Conservation (phyloP, 92 coral and sea anemone species). For the Epizoanthus rinbou region DNA sequence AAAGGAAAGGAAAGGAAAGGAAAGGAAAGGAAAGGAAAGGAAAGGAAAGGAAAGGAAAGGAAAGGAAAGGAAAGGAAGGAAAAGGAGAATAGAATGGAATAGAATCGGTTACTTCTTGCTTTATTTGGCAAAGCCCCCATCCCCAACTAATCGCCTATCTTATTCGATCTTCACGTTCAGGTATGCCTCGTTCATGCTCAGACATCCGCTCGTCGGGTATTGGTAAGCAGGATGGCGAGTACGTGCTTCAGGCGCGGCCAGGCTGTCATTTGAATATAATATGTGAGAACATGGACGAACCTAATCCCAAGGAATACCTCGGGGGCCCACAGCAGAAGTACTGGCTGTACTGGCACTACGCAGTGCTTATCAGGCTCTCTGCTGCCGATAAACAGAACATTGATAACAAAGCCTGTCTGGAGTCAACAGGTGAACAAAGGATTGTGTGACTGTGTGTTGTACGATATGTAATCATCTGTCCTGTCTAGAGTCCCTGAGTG, state of each 20-base stretch:
- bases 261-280: constrained; percentile 91
- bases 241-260: constrained; percentile 81
- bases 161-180: constrained; percentile 35
- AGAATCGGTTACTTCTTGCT: neutral
- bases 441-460: neutral
- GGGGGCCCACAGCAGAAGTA: constrained; percentile 92
- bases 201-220: constrained; percentile 86
- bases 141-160: neutral
- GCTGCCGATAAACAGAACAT: constrained; percentile 80
- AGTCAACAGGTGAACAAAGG: constrained; percentile 71
- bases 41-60: neutral
- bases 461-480: neutral
- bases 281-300: constrained; percentile 92
- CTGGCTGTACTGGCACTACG: constrained; percentile 93
- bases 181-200: constrained; percentile 86
- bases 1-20: no score
- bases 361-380: constrained; percentile 80
- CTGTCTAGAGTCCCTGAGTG: neutral
- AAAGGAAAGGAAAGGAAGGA: no score
- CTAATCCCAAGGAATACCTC: constrained; percentile 88
- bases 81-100: neutral
- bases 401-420: constrained; percentile 82
- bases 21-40: neutral
- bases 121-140: no score
- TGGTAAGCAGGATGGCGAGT: constrained; percentile 90